Base-by-base conservation (phyloP, 1,140 invertebrate species). In the Drosophila navojoa region DNA sequence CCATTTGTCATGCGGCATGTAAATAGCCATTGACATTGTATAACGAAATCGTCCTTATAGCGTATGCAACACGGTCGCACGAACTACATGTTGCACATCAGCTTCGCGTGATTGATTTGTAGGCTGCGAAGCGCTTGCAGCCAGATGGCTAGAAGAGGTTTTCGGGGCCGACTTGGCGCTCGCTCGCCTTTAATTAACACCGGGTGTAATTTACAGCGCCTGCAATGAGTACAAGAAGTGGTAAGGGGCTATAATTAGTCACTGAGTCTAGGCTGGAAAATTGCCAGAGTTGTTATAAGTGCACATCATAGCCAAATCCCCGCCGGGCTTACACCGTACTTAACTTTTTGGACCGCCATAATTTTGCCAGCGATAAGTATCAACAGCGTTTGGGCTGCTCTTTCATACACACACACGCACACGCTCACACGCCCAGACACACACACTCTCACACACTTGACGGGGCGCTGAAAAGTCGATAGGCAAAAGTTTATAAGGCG, bases 1-100 rank as follows among this genome's bases (percentile, higher is more conserved):
- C 82, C 79, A 89, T 87, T 87, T 87, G 73, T 79, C 79, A 79
- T 73, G 50, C 62, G 69, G 76, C 84, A 71, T 82, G 82, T 82
- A 87, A 87, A 89, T 79, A 77, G 69, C 58, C 82, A 82, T 89
- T 79, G 76, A 84, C 84, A 87, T 82, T 50, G 64, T 73, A 54
- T 44, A 25, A 25, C 62, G 57, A 42, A 55, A 59, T 57, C 42
- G 25, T 61, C 49, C 71, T 61, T 55, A 61, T 45, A 50, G 40
- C 49, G 15, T 15, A 6, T 57, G 47, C 62, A 62, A 63, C 71
- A 72, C 71, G 1, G 52, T 61, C 60, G 50, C 35, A n/a, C 53
- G n/a, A 59, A 62, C 69, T 76, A 78, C 81, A 84, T 84, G 81
- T 70, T 85, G 64, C 50, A 40, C 52, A 29, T 25, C 10, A 40